Base-by-base conservation (phyloP, 2,888 invertebrate genomes). In the Lasioglossum oenotherae region DNA sequence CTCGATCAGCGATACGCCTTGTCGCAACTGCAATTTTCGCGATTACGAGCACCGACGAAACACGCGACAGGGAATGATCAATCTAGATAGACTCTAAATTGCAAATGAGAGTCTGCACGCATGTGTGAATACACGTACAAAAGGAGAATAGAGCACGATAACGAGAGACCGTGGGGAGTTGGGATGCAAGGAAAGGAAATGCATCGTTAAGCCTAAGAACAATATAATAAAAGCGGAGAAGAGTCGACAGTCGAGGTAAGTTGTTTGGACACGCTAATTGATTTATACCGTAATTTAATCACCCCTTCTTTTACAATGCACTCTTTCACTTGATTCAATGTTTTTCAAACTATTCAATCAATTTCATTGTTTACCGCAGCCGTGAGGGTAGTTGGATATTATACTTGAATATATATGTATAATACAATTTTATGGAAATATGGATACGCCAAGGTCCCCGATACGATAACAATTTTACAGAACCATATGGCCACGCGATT, bases 1-100 rank as follows among this genome's bases (percentile, higher is more conserved):
- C 14, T 60, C 60, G 27, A 60, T 60, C 60, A 60, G 60, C 60
- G 60, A 27, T 60, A 60, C 27, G 14, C 27, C 31, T 67, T 35
- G 67, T 60, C 67, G 35, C 67, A 67, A 67, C 35, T 67, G 35
- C 67, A 67, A 35, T 35, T 67, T 31, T 16, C 67, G 67, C 31
- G 16, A 67, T 67, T 67, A 31, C 35, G 35, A 67, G 67, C 19
- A 35, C 31, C 19, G 35, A 8, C 35, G 31, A 31, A 35, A 27
- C 60, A 60, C 12, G 27, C 60, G 60, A 27, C 27, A 60, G 14
- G 1, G n/a, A 60, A 60, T 27, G 60, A 16, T 60, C 60, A 60
- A 60, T 60, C 14, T 60, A 12, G 27, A 60, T 60, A 60, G 60
- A 60, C 5, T 60, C 60, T 27, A 60, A 60, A 60, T 60, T 60